Evolutionary conservation across 2,113 vertebrate species (phyloP).

Genomic region (Hystrix brachyura): DNA sequence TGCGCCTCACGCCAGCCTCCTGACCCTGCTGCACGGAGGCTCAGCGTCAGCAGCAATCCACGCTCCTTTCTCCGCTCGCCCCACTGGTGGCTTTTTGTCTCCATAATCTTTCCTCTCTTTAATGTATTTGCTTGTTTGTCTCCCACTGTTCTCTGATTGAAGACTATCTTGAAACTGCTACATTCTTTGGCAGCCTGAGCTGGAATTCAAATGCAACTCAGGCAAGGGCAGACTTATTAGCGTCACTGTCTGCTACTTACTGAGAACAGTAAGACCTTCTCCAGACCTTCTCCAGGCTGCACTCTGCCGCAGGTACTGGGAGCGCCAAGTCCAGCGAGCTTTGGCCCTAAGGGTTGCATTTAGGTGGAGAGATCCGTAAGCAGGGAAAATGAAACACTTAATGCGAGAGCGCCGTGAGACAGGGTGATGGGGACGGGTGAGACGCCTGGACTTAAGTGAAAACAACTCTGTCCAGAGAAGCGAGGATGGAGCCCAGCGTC

Average conservation of each 20-base stretch:
- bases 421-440: neutral
- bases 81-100: neutral
- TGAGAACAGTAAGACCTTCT: neutral
- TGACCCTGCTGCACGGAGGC: neutral
- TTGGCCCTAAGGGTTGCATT: neutral
- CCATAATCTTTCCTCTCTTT: neutral
- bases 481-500: neutral
- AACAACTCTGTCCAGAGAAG: neutral
- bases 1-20: neutral
- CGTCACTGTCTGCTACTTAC: neutral
- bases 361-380: neutral
- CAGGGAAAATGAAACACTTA: neutral
- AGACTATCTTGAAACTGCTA: neutral
- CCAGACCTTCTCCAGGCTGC: neutral
- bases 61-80: neutral
- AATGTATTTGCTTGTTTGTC: neutral
- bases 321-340: neutral
- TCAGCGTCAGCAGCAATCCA: neutral
- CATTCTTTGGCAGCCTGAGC: neutral
- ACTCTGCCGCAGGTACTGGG: neutral
- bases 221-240: neutral
- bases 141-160: neutral
- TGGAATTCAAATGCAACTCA: neutral
- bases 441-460: neutral
- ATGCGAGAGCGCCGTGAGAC: no score